A percentile compares a stretch with the other conserved stretches of the same genome.
phyloP scores from a whole-genome alignment of 1,140 invertebrate genomes.

The Lepidurus couesii region DNA sequence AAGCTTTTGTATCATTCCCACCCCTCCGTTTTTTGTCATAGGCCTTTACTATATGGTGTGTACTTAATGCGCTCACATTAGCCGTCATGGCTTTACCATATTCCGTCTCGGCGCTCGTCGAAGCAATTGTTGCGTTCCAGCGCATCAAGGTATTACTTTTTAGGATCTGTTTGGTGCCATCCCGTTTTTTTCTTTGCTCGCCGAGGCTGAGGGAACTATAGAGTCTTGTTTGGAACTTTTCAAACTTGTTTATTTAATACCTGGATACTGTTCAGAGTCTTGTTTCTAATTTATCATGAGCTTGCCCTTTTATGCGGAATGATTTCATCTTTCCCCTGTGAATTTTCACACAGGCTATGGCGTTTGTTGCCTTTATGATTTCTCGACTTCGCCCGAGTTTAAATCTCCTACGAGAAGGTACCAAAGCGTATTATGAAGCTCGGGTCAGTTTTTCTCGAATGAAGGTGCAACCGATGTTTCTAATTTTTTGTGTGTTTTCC shows the following conservation, averaged over 20 bases:
- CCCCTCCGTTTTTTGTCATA: slow-evolving; percentile 19
- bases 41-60: slow-evolving; percentile 23
- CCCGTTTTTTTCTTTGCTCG: neutral
- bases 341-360: slow-evolving; percentile 42
- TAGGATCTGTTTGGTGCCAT: neutral
- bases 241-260: no score
- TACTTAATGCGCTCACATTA: neutral
- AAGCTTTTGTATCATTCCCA: neutral
- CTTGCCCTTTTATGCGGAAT: slow-evolving; percentile 19
- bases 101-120: slow-evolving; percentile 40
- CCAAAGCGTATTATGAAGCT: slow-evolving; percentile 31
- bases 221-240: no score
- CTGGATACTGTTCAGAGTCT: neutral
- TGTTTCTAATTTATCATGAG: neutral
- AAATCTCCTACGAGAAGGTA: slow-evolving; percentile 29
- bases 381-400: slow-evolving; percentile 34
- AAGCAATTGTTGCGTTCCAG: slow-evolving; percentile 36
- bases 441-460: slow-evolving; percentile 27
- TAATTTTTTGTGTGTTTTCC: neutral
- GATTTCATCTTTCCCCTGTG: slow-evolving; percentile 31
- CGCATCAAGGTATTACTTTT: slow-evolving; percentile 35
- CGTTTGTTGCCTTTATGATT: slow-evolving; percentile 47
- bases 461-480: slow-evolving; percentile 10
- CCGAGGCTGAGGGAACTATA: neutral
- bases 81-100: neutral